Evolutionary conservation across 2,888 invertebrate genomes (phyloP).

Genomic region (Papilio demoleus): DNA sequence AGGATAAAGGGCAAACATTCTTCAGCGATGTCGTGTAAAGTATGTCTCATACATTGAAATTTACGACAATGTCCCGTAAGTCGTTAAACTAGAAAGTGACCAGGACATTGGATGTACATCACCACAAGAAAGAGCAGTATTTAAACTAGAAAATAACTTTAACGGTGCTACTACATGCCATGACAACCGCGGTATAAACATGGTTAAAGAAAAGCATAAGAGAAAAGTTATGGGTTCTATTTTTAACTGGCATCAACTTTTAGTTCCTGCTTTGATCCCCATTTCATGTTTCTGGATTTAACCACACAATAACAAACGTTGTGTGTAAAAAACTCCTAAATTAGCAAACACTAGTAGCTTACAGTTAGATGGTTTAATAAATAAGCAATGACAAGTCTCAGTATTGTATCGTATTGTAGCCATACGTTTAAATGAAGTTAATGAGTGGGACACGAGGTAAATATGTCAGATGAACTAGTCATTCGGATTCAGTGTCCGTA

Average conservation of each 20-base stretch:
- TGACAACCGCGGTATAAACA: slow-evolving; percentile 7
- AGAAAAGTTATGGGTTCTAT: not conserved
- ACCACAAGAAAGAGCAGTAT: slow-evolving; percentile 31
- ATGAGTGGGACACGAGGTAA: slow-evolving; percentile 13
- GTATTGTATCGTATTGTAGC: not conserved
- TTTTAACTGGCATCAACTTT: not conserved
- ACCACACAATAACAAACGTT: not conserved
- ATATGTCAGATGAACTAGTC: slow-evolving; percentile 10
- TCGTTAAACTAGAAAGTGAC: slow-evolving; percentile 53
- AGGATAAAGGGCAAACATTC: slow-evolving; percentile 9
- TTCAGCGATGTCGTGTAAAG: slow-evolving; percentile 22
- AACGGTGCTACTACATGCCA: not conserved
- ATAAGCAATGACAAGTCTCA: not conserved
- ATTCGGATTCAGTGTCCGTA: slow-evolving; percentile 17
- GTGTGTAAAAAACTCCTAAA: not conserved
- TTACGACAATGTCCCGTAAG: slow-evolving; percentile 51
- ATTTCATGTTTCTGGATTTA: slow-evolving; percentile 10
- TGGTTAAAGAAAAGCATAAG: not conserved
- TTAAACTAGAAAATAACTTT: slow-evolving; percentile 27
- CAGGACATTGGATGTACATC: slow-evolving; percentile 37
- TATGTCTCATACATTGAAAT: slow-evolving; percentile 45
- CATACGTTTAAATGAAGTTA: not conserved
- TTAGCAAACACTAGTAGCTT: not conserved
- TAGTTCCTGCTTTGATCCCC: not conserved
- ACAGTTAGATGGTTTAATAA: not conserved